Base-by-base conservation (phyloP, 2,113 vertebrate species). In the Nothobranchius furzeri region DNA sequence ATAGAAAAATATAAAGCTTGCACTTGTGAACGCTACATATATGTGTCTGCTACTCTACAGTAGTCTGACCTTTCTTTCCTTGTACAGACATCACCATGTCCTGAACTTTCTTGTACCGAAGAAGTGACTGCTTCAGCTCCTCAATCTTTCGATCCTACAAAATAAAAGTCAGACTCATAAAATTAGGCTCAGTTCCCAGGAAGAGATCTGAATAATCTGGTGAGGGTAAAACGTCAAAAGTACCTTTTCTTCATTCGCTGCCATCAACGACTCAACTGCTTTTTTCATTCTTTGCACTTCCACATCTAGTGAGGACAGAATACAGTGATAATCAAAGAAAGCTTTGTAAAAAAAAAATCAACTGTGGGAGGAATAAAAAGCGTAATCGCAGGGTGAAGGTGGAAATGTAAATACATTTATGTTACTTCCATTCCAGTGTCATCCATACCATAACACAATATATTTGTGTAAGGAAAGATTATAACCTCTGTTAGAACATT, bases 251-350 rank as follows among this genome's bases (percentile, higher is more conserved):
- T 94, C 93, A 88, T 98, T 98, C 71, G 95, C 96, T 65, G 94
- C 95, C 96, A 96, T 95, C 71, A 99, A 82, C 1, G 97, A 98
- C 64, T 99, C 97, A 59, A 99, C 89, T 0, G 96, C 95, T 76
- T 94, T 97, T 89, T 97, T 98, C 96, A 99, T 96, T 84, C 95
- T 96, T 87, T 98, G 96, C 52, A 98, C 95, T 89, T 99, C 98
- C 82, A 96, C 90, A 90, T 98, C 98, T 99, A 88, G 15, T 43
- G 57, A 81, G 36, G 52, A 85, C 50, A 79, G 40, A 58, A 45
- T 42, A 25, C 2, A 0, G 37, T 57, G 57, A 51, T 1, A 73
- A 35, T 65, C 6, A 35, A 49, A 15, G 6, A 76, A 52, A 52
- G 10, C 47, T 51, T 20, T 17, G 2, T 14, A 1, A 12, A 5